Percentiles rank a stretch among this genome's conserved stretches.
These are phyloP conservation scores for Bathynomus jamesi DNA, from an alignment of 1,140 invertebrate genomes.

Conservation along the genomic window DNA sequence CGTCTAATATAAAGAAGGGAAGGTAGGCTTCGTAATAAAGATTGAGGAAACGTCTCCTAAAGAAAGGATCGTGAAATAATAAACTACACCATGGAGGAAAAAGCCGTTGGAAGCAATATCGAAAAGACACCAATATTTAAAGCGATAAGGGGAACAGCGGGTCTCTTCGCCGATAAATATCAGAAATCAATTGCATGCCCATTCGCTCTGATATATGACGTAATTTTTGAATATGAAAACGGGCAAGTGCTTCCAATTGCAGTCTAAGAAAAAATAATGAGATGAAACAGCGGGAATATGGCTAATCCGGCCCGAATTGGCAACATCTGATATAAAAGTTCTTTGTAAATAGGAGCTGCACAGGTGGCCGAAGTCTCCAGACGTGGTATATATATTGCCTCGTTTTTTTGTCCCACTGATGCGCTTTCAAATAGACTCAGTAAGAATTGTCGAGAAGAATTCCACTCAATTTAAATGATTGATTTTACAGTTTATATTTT, in stretches of 20 bases:
- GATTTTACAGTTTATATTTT: too few relatives aligned
- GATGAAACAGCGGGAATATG: neutral
- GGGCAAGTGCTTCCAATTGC: neutral
- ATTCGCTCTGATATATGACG: neutral
- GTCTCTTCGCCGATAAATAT: neutral
- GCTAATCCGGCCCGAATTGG: neutral
- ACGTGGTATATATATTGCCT: too few relatives aligned
- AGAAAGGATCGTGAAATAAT: neutral
- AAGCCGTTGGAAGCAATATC: neutral
- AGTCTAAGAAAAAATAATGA: neutral
- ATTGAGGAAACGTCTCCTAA: neutral
- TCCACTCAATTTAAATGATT: too few relatives aligned
- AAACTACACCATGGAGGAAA: neutral
- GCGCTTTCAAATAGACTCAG: too few relatives aligned
- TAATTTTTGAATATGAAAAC: conserved; percentile 2
- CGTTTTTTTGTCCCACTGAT: too few relatives aligned
- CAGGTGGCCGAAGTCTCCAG: too few relatives aligned
- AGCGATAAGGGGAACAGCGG: neutral
- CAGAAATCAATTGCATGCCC: conserved; percentile 1
- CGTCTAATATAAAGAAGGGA: neutral
- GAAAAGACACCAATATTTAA: conserved; percentile 1
- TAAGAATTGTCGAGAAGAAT: too few relatives aligned
- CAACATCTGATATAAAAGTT: neutral
- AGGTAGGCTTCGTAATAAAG: neutral
- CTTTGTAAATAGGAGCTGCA: neutral